Conservation (phyloP, 2,113 vertebrate species). For the Dipodomys stephensi region DNA sequence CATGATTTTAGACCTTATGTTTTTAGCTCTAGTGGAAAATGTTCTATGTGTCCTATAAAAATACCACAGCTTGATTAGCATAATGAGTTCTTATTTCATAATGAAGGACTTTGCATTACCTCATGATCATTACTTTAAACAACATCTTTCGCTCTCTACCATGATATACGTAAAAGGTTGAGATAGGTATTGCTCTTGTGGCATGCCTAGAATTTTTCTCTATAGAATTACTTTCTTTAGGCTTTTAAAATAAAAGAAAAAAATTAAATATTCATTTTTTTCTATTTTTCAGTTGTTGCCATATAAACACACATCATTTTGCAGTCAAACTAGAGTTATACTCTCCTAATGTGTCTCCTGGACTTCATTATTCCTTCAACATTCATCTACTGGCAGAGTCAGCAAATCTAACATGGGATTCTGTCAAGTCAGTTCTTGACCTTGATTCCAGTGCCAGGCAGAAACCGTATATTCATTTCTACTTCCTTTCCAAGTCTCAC, state of each 20-base stretch:
- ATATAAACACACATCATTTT: not conserved
- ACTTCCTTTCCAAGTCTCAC: not conserved
- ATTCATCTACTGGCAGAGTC: not conserved
- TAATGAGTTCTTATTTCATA: slow-evolving; percentile 46
- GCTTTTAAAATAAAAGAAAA: slow-evolving; percentile 27
- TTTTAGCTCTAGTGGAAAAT: not conserved
- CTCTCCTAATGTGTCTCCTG: not conserved
- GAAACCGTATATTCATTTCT: not conserved
- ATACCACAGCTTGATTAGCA: not conserved
- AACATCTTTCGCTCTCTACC: slow-evolving; percentile 22
- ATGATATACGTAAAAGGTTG: not conserved
- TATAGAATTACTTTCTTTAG: not conserved
- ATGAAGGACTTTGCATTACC: not conserved
- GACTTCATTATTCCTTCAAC: not conserved
- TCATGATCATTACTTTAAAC: slow-evolving; percentile 18
- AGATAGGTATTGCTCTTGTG: not conserved
- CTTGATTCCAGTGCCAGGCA: not conserved
- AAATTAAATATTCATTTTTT: slow-evolving; percentile 10
- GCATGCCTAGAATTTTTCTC: not conserved
- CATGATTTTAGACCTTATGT: slow-evolving; percentile 33
- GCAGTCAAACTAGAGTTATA: not conserved
- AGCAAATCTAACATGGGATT: not conserved
- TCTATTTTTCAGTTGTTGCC: not conserved
- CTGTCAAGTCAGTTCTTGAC: not conserved
- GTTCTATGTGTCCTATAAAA: slow-evolving; percentile 25